These are phyloP conservation scores for Leptinotarsa rubiginosa DNA, from an alignment of 2,888 invertebrate genomes.

Conservation along the genomic window DNA sequence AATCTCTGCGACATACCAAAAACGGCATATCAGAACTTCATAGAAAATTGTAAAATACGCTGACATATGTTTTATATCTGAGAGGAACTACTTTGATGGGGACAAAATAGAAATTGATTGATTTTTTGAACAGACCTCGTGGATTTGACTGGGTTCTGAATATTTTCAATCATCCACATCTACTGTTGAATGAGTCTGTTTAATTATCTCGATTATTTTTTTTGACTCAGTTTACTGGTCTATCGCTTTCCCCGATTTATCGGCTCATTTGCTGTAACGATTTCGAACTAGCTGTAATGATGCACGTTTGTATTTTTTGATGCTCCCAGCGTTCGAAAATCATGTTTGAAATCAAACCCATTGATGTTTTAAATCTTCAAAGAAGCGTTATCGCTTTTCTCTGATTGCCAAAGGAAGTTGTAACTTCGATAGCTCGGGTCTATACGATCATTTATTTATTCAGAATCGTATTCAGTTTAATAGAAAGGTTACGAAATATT, in stretches of 20 bases:
- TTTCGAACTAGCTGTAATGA: conserved; percentile 18
- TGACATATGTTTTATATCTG: no score
- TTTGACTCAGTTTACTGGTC: neutral
- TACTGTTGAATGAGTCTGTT: no score
- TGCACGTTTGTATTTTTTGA: conserved; percentile 16
- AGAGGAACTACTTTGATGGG: no score
- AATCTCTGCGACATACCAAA: no score
- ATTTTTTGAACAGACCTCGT: neutral
- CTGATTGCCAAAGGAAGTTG: conserved; percentile 11
- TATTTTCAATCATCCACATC: no score
- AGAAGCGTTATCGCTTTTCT: neutral
- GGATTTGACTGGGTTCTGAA: neutral
- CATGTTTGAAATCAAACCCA: conserved; percentile 15
- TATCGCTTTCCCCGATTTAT: conserved; percentile 4
- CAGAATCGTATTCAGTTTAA: neutral
- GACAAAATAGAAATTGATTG: no score
- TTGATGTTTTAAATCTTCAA: neutral
- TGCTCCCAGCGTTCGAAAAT: conserved; percentile 12
- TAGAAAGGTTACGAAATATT: neutral
- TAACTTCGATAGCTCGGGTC: conserved; percentile 1
- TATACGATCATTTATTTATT: conserved; percentile 1
- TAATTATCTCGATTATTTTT: neutral
- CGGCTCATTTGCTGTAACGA: neutral
- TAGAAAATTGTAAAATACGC: no score
- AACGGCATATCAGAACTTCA: no score